Percentiles rank a stretch among this genome's conserved stretches.
Conservation (phyloP, 2,888 invertebrate genomes). For the Aphidius colemani region DNA sequence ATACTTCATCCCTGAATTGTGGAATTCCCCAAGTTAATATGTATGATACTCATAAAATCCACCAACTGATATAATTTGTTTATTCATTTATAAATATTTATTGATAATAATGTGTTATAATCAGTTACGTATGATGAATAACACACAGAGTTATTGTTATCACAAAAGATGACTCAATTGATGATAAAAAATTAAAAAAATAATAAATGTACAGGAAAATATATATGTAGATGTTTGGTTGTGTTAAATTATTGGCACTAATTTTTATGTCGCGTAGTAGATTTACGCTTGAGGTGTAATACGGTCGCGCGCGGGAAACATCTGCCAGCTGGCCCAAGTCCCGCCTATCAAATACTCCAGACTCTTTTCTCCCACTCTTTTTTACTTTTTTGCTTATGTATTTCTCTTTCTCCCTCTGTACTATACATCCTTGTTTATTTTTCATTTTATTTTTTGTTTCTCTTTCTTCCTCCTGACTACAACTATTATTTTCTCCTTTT, state of each 20-base stretch:
- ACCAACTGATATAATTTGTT: not conserved
- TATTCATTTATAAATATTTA: constrained; percentile 1
- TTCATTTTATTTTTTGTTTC: not conserved
- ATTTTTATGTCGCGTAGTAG: constrained; percentile 44
- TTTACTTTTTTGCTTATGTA: not conserved
- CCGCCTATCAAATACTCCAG: constrained; percentile 62
- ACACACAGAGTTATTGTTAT: too few relatives aligned
- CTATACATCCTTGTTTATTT: constrained; percentile 8
- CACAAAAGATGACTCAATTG: too few relatives aligned
- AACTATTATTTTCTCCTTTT: too few relatives aligned
- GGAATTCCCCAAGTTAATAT: too few relatives aligned
- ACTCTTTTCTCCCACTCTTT: constrained; percentile 33
- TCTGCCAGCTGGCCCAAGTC: constrained; percentile 66
- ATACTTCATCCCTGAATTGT: too few relatives aligned
- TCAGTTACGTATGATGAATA: not conserved
- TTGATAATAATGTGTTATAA: not conserved
- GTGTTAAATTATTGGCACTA: constrained; percentile 38
- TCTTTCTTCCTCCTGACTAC: constrained; percentile 4
- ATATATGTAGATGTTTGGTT: not conserved
- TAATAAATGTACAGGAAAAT: not conserved
- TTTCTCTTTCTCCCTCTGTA: constrained; percentile 7
- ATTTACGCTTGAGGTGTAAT: constrained; percentile 49
- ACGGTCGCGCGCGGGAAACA: constrained; percentile 61
- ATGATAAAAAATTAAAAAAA: not conserved
- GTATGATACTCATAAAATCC: too few relatives aligned